These are phyloP conservation scores for Pharmacophagus antenor DNA, from an alignment of 2,888 invertebrate genomes.

Conservation along the genomic window DNA sequence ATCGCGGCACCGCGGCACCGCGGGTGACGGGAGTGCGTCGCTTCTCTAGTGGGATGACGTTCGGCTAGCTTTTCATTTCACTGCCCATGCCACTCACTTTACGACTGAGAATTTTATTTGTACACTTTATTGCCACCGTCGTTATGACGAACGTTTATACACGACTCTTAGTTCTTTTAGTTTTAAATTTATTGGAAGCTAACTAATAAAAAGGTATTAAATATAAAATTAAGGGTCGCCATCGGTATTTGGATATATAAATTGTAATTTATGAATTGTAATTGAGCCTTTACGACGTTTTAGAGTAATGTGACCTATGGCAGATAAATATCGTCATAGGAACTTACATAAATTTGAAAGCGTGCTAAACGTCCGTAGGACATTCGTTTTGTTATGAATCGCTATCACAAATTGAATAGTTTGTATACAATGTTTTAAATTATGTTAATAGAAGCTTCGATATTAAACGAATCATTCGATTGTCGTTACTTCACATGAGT, in stretches of 20 bases:
- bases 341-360: neutral
- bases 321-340: slow-evolving; percentile 10
- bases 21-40: slow-evolving; percentile 62
- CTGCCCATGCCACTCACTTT: slow-evolving; percentile 74
- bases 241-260: slow-evolving; percentile 3
- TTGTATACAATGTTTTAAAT: no score
- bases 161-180: slow-evolving; percentile 63
- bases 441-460: no score
- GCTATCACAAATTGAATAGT: neutral
- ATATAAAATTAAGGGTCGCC: slow-evolving; percentile 25
- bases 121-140: slow-evolving; percentile 74
- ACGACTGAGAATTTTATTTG: slow-evolving; percentile 74
- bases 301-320: slow-evolving; percentile 29
- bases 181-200: slow-evolving; percentile 46
- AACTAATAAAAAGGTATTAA: slow-evolving; percentile 28
- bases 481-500: no score
- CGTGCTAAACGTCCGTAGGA: neutral
- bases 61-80: slow-evolving; percentile 67
- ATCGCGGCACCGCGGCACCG: slow-evolving; percentile 73
- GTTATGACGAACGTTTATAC: slow-evolving; percentile 73
- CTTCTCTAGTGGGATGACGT: slow-evolving; percentile 67
- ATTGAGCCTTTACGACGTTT: slow-evolving; percentile 15
- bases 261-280: slow-evolving; percentile 26
- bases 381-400: neutral
- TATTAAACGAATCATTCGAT: no score